Evolutionary conservation across 2,888 invertebrate species (phyloP), one percentile per base, ranked within the genome.

Genomic region (Lampropteryx suffumata): DNA sequence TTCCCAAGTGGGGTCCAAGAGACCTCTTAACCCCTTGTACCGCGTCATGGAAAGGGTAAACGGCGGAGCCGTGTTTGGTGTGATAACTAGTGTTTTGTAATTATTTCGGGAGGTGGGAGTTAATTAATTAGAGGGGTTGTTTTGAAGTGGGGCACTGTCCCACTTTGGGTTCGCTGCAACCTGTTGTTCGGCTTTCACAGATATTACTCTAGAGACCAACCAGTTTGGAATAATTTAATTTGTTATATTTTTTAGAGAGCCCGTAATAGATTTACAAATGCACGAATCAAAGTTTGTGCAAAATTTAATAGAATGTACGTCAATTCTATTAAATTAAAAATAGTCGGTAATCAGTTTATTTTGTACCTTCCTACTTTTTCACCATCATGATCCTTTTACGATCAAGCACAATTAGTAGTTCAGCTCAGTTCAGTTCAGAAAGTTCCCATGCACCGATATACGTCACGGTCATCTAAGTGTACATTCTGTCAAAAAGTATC

Each of bases 1-100:
- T 80, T 79, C 65, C 61, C 66, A 71, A 76, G 74, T 73, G 65
- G 73, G 76, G 73, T 75, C 69, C 64, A 65, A 67, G 70, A 66
- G 72, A 64, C 65, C 67, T 71, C 65, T 55, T 46, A 59, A 55
- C 55, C 55, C 47, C 55, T 47, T 62, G 69, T 71, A 67, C 62
- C 71, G 52, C 54, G 65, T 64, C 60, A 57, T 49, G 65, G 62
- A 62, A 57, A 63, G 73, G 78, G 73, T 74, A 74, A 76, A 71
- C 73, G 66, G 66, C 63, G 60, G 57, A 53, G 65, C 62, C 59
- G 49, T 66, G 66, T 72, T 71, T 69, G 74, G 68, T 73, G 67
- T 57, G 57, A 57, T 57, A 55, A 59, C 46, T 57, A 52, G 56
- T 61, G 55, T 61, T 58, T 57, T 61, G 56, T 61, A 53, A 61